phyloP scores from a whole-genome alignment of 2,113 vertebrate genomes.

The Microtus ochrogaster region DNA sequence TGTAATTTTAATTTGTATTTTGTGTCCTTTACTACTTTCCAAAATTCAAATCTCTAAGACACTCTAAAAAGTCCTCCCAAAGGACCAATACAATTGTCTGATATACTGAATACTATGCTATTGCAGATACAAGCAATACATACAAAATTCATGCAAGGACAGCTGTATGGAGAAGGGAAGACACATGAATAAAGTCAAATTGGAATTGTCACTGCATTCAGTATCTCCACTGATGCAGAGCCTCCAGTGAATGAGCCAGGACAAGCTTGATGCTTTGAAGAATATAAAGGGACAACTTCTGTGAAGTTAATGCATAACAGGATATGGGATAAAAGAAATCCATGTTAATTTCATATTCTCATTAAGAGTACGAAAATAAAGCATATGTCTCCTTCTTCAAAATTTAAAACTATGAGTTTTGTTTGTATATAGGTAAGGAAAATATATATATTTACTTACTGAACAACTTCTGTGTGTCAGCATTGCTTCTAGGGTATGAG shows the following conservation, averaged over 20 bases:
- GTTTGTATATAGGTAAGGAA: neutral
- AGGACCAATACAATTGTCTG: constrained; percentile 46
- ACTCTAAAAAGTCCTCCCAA: constrained; percentile 25
- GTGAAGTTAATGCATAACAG: neutral
- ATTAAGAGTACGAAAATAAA: neutral
- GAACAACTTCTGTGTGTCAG: neutral
- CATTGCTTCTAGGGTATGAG: neutral
- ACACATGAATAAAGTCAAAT: neutral
- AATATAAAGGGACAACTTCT: neutral
- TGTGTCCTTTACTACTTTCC: constrained; percentile 16
- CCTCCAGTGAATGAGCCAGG: neutral
- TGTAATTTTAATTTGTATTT: neutral
- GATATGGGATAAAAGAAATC: neutral
- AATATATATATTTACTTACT: neutral
- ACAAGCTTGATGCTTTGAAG: neutral
- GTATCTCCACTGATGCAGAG: neutral
- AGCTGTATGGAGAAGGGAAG: neutral
- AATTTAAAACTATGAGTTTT: neutral
- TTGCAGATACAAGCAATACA: constrained; percentile 70
- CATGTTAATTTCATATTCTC: neutral
- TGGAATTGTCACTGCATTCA: neutral
- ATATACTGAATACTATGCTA: constrained; percentile 41
- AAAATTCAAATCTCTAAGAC: neutral
- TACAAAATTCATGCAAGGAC: constrained; percentile 33
- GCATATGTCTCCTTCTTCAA: neutral